These are phyloP conservation scores for Fissipunctia ypsillon DNA, from an alignment of 2,888 invertebrate genomes.

Conservation along the genomic window DNA sequence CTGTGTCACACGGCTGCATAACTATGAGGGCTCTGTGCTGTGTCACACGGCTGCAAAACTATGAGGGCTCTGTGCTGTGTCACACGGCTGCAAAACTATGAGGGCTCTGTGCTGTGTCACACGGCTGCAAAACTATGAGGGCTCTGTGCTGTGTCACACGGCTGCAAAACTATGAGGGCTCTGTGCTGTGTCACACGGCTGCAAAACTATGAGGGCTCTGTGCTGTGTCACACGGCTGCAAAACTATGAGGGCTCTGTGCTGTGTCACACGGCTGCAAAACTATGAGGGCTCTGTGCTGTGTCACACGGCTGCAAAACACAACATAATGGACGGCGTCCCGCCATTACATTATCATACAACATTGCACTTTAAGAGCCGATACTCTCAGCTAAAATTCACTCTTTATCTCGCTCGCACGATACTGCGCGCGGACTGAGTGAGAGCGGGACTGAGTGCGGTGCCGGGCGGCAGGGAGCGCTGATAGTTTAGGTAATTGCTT, in stretches of 20 bases:
- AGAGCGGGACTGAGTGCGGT: no score
- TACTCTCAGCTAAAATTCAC: no score
- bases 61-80: no score
- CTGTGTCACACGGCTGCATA: neutral
- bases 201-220: neutral
- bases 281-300: neutral
- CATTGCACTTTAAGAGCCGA: conserved; percentile 23
- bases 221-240: neutral
- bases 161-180: neutral
- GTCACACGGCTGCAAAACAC: neutral
- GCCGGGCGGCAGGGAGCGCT: no score
- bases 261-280: neutral
- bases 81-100: neutral
- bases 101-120: no score
- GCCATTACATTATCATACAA: no score
- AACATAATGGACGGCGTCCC: no score
- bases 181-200: neutral
- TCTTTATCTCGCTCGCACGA: no score
- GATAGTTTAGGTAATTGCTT: no score
- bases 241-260: neutral
- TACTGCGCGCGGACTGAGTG: no score
- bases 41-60: neutral
- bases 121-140: neutral
- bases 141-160: neutral
- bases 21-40: no score